Evolutionary conservation across 1,140 invertebrate genomes (phyloP).

Genomic region (Melanaphis sacchari): DNA sequence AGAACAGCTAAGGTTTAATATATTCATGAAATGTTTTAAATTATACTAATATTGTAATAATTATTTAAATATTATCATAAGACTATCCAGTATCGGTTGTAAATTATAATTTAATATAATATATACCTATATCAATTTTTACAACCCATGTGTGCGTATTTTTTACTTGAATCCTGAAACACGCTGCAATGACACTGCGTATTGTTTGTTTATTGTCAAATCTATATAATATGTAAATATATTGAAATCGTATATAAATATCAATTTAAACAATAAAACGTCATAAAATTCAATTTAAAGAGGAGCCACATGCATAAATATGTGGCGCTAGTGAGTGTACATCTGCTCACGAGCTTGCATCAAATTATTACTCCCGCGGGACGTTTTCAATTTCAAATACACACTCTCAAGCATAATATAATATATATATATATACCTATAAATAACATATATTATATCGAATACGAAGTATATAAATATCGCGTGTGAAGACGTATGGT

Average conservation of each 20-base stretch:
- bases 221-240: slow-evolving; percentile 16
- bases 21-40: neutral
- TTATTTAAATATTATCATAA: neutral
- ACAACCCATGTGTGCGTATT: neutral
- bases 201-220: slow-evolving; percentile 24
- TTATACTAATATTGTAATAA: neutral
- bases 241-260: slow-evolving; percentile 1
- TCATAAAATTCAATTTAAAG: slow-evolving; percentile 35
- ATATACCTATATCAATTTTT: neutral
- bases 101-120: too few species aligned
- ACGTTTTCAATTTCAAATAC: slow-evolving; percentile 14
- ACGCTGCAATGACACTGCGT: neutral
- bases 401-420: neutral
- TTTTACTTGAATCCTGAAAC: neutral
- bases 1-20: neutral
- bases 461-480: neutral
- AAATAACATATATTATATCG: neutral
- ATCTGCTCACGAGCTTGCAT: neutral
- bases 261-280: neutral
- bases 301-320: neutral
- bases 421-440: neutral
- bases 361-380: slow-evolving; percentile 31
- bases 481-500: neutral
- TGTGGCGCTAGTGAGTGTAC: too few species aligned
- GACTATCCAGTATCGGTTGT: neutral